These are phyloP conservation scores for Eremophila alpestris DNA, from an alignment of 2,797 vertebrate species.

Conservation along the genomic window DNA sequence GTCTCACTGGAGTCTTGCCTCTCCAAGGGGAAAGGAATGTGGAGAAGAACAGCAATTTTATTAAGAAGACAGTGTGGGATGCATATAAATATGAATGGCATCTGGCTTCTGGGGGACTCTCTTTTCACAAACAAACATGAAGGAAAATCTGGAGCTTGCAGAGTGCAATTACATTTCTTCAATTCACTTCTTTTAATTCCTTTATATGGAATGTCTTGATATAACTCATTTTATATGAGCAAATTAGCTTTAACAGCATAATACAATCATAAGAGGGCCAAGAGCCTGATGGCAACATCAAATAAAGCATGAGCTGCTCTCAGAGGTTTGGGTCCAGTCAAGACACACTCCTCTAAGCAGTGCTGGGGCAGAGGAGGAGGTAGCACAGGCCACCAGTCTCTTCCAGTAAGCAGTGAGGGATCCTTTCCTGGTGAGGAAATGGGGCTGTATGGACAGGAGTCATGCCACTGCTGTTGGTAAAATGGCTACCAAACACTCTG, in stretches of 20 bases:
- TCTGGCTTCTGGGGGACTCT: background rate
- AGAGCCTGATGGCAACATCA: background rate
- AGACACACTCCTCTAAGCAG: background rate
- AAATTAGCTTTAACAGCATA: background rate
- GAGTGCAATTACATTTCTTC: background rate
- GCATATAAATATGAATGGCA: background rate
- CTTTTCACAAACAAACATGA: background rate
- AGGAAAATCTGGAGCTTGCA: background rate
- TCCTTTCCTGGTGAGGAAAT: background rate
- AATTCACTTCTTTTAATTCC: background rate
- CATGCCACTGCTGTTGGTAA: background rate
- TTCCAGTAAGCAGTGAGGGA: background rate
- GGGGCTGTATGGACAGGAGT: background rate
- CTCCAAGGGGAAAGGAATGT: background rate
- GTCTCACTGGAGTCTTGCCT: background rate
- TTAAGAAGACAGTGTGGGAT: background rate
- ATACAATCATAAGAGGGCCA: background rate
- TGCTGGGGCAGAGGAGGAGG: background rate
- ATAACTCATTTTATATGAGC: background rate
- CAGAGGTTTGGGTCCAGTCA: background rate
- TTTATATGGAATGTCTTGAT: background rate
- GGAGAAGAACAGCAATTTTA: background rate
- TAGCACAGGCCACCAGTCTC: background rate
- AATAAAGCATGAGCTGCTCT: background rate
- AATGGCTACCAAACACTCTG: background rate